Percentiles rank a stretch among this genome's conserved stretches.
phyloP scores from a whole-genome alignment of 2,113 vertebrate species.

The Hassar affinis region DNA sequence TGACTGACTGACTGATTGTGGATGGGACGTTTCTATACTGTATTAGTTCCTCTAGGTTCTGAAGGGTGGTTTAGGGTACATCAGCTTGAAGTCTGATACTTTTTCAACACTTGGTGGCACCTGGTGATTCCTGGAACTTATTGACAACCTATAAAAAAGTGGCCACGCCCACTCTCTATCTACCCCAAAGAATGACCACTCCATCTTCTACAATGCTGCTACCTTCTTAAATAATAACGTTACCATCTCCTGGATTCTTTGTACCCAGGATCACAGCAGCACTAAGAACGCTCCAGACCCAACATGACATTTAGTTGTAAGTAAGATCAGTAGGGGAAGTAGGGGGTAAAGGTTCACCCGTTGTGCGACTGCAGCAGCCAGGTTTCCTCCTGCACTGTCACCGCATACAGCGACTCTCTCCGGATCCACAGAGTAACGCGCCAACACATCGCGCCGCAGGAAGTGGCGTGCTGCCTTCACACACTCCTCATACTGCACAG shows the following conservation, averaged over 20 bases:
- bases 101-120: not conserved
- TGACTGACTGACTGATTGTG: no score
- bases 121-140: not conserved
- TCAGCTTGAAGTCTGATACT: not conserved
- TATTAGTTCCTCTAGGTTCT: not conserved
- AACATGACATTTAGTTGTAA: not conserved
- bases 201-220: not conserved
- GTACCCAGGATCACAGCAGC: not conserved
- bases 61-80: not conserved
- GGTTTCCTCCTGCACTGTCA: slow-evolving; percentile 92
- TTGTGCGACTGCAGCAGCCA: slow-evolving; percentile 88
- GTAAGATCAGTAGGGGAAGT: not conserved
- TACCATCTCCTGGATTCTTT: not conserved
- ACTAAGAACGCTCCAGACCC: not conserved
- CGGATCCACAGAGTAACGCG: slow-evolving; percentile 83
- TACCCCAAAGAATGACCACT: not conserved
- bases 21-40: not conserved
- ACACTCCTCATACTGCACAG: slow-evolving; percentile 81
- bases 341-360: slow-evolving; percentile 72
- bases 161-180: not conserved
- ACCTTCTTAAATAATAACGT: not conserved
- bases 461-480: slow-evolving; percentile 82
- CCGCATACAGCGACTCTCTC: slow-evolving; percentile 83
- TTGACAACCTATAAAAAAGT: not conserved
- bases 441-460: slow-evolving; percentile 78